Evolutionary conservation across 1,140 invertebrate genomes (phyloP).

Genomic region (Platyura marginata): DNA sequence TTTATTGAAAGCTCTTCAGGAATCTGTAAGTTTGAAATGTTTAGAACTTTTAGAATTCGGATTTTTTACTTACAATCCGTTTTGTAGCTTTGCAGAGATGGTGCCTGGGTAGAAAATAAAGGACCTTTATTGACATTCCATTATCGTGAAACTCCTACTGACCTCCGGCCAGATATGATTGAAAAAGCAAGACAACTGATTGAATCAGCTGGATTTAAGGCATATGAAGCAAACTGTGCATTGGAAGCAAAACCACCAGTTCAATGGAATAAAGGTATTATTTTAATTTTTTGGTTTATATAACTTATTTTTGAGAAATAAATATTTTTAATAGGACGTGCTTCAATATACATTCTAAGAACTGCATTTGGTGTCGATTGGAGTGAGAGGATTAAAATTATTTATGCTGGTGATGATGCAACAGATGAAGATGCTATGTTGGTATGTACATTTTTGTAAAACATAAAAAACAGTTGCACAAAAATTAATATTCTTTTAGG

Average conservation of each 20-base stretch:
- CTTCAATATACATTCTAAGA: conserved; percentile 74
- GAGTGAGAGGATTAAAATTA: conserved; percentile 76
- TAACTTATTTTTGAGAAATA: too few species aligned
- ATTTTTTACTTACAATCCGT: not conserved
- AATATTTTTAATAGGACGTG: conserved; percentile 33
- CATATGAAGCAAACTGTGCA: conserved; percentile 60
- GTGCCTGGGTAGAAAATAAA: conserved; percentile 86
- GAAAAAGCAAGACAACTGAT: conserved; percentile 52
- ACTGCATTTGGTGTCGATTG: conserved; percentile 81
- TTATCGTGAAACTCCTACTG: conserved; percentile 60
- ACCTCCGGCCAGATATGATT: conserved; percentile 40
- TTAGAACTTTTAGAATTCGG: too few species aligned
- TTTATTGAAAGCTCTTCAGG: conserved; percentile 60
- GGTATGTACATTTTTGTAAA: conserved; percentile 31
- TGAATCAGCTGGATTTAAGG: conserved; percentile 52
- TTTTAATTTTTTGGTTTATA: too few species aligned
- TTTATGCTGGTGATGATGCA: conserved; percentile 76
- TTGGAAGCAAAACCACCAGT: conserved; percentile 77
- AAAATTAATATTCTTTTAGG: conserved; percentile 30
- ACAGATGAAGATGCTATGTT: conserved; percentile 85
- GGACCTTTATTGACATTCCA: conserved; percentile 74
- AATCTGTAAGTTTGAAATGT: conserved; percentile 41
- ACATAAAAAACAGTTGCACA: too few species aligned
- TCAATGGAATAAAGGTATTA: conserved; percentile 74
- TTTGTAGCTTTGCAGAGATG: conserved; percentile 52